Conservation (phyloP, 2,113 vertebrate species). For the Gymnorhina tibicen region DNA sequence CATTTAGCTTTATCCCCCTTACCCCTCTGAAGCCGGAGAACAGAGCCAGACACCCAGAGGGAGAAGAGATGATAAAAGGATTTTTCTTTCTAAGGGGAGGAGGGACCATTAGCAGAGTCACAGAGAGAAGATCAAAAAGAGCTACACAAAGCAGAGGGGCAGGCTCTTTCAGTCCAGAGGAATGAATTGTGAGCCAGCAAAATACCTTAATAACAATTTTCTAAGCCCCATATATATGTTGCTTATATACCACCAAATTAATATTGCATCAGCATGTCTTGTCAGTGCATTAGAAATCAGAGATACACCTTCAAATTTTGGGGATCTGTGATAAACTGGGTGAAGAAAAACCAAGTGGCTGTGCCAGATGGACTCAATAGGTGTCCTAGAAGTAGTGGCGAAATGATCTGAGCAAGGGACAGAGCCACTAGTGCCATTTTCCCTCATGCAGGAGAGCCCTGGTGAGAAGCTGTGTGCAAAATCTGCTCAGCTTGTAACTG, state of each 20-base stretch:
- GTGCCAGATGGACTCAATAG: background rate
- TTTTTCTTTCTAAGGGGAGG: slow-evolving; percentile 9
- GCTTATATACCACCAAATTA: background rate
- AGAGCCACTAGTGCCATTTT: background rate
- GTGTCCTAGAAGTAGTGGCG: background rate
- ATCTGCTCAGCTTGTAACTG: background rate
- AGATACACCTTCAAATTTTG: background rate
- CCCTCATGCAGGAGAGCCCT: fast-evolving
- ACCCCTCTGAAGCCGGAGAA: background rate
- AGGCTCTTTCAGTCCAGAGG: background rate
- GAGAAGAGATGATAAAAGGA: slow-evolving; percentile 43
- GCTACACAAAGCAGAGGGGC: background rate
- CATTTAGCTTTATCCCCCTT: background rate
- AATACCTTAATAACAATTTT: background rate
- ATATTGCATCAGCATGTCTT: background rate
- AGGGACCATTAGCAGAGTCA: background rate
- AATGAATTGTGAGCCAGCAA: background rate
- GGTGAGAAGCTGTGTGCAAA: background rate
- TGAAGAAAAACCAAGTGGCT: background rate
- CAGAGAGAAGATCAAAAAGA: slow-evolving; percentile 42
- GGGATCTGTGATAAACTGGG: background rate
- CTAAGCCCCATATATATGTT: background rate
- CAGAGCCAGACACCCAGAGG: slow-evolving; percentile 27
- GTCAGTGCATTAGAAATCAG: background rate
- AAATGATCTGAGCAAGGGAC: background rate